Percentiles rank a stretch among this genome's conserved stretches.
phyloP scores from a whole-genome alignment of 2,113 vertebrate genomes.

The Piprites chloris region DNA sequence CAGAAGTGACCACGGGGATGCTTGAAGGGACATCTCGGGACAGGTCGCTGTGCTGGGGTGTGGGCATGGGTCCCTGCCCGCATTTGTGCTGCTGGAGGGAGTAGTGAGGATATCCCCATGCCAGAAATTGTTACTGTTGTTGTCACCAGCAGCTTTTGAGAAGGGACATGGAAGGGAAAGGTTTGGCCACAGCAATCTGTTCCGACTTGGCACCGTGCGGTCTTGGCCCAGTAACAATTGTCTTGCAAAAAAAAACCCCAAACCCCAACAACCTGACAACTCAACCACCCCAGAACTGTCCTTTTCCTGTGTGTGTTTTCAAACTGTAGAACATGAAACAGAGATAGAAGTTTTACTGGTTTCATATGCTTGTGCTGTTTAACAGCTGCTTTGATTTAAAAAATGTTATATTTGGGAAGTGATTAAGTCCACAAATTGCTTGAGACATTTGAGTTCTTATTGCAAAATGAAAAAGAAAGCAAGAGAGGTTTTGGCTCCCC shows the following conservation, averaged over 20 bases:
- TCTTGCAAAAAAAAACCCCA: neutral
- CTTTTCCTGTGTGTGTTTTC: slow-evolving; percentile 48
- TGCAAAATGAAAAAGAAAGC: slow-evolving; percentile 39
- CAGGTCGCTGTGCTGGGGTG: neutral
- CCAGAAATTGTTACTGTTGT: neutral
- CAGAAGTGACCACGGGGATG: neutral
- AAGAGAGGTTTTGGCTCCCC: slow-evolving; percentile 1
- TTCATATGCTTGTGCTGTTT: slow-evolving; percentile 28
- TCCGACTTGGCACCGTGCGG: neutral
- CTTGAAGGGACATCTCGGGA: neutral
- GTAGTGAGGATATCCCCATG: neutral
- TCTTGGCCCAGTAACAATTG: neutral
- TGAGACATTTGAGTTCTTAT: slow-evolving; percentile 23
- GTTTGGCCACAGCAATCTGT: neutral
- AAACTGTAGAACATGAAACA: slow-evolving; percentile 48
- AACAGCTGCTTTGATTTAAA: slow-evolving; percentile 58
- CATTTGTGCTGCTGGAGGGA: neutral
- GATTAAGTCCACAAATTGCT: slow-evolving; percentile 55
- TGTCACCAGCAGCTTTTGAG: neutral
- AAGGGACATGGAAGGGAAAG: neutral
- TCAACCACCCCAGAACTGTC: neutral
- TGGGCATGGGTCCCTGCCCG: rapidly evolving
- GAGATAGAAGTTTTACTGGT: slow-evolving; percentile 48
- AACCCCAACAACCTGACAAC: neutral
- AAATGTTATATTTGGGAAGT: slow-evolving; percentile 31